Conservation (phyloP, 2,113 vertebrate genomes). For the Tautogolabrus adspersus region DNA sequence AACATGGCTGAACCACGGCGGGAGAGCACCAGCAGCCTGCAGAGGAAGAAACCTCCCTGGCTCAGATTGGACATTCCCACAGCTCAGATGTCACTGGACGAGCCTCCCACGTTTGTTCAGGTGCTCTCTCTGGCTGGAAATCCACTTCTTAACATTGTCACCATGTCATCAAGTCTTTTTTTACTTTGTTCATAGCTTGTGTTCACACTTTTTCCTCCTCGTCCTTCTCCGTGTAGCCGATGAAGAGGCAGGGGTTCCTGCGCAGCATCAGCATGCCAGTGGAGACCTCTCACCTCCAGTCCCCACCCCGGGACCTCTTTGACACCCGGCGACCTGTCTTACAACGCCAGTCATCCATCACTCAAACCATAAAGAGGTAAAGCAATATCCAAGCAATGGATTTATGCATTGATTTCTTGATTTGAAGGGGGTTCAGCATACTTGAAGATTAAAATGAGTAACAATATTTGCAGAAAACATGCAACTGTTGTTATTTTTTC, state of each 20-base stretch:
- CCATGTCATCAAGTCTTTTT: background rate
- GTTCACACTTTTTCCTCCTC: no score
- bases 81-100: conserved; percentile 84
- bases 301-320: conserved; percentile 83
- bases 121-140: conserved; percentile 65
- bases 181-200: background rate
- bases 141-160: background rate
- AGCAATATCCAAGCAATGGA: background rate
- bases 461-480: background rate
- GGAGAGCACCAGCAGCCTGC: conserved; percentile 96
- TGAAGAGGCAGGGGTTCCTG: conserved; percentile 90
- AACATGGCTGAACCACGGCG: conserved; percentile 91
- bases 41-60: conserved; percentile 98
- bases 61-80: conserved; percentile 93
- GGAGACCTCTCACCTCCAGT: conserved; percentile 87
- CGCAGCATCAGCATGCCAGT: conserved; percentile 96
- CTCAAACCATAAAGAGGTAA: conserved; percentile 98
- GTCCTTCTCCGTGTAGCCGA: conserved; percentile 77
- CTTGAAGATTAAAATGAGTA: background rate
- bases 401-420: background rate
- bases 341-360: conserved; percentile 96
- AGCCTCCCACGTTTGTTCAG: conserved; percentile 87
- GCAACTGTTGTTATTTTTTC: background rate
- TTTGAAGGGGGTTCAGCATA: background rate
- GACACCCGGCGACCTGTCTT: conserved; percentile 86